phyloP scores from a whole-genome alignment of 2,888 invertebrate species.

The Eupithecia vulgata region DNA sequence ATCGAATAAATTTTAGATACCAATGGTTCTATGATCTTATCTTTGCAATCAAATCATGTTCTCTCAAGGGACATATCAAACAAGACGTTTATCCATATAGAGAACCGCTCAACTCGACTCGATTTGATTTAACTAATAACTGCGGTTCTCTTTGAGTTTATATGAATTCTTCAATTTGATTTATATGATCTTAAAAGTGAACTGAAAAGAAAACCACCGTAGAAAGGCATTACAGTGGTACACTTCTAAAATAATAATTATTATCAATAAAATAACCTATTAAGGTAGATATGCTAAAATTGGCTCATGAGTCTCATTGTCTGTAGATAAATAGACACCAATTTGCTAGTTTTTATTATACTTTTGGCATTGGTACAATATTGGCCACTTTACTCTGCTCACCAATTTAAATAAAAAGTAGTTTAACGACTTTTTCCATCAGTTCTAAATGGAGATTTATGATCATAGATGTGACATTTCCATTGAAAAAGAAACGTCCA shows the following conservation, averaged over 20 bases:
- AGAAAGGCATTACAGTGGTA: not conserved
- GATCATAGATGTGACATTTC: conserved; percentile 54
- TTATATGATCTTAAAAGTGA: too few relatives aligned
- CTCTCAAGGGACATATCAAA: conserved; percentile 1
- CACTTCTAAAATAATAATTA: not conserved
- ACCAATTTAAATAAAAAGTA: conserved; percentile 5
- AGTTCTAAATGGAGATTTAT: conserved; percentile 58
- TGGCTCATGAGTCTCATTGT: not conserved
- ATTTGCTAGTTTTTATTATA: conserved; percentile 6
- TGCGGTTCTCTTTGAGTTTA: not conserved
- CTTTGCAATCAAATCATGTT: conserved; percentile 10
- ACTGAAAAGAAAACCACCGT: not conserved
- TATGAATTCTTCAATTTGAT: not conserved
- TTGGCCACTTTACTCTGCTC: conserved; percentile 9
- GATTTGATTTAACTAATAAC: conserved; percentile 15
- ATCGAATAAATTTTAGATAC: not conserved
- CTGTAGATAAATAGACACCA: not conserved
- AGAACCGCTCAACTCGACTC: conserved; percentile 16
- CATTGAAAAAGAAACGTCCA: conserved; percentile 47
- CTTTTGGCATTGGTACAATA: not conserved
- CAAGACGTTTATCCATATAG: conserved; percentile 22
- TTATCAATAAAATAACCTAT: too few relatives aligned
- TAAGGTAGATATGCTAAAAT: not conserved
- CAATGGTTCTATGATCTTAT: not conserved
- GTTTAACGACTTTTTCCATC: conserved; percentile 55